Percentiles rank a stretch among this genome's conserved stretches.
These are phyloP conservation scores for Numenius arquata DNA, from an alignment of 2,113 vertebrate genomes.

Conservation along the genomic window DNA sequence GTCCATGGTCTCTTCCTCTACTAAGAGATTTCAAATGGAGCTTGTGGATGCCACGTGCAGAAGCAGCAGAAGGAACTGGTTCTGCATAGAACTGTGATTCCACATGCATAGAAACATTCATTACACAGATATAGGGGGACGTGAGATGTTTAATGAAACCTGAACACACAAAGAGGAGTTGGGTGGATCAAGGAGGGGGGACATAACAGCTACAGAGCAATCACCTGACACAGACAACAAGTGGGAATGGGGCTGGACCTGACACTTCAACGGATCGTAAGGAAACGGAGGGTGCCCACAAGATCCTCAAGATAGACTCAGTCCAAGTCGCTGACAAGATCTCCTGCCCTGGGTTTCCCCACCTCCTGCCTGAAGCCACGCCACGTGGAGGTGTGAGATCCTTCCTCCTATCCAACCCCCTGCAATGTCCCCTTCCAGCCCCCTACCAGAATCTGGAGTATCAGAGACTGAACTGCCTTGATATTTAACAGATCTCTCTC, in stretches of 20 bases:
- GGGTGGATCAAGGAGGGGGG: background rate
- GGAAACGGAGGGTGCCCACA: background rate
- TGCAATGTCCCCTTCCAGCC: background rate
- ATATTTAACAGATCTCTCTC: constrained; percentile 1
- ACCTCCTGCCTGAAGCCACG: background rate
- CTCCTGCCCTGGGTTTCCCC: background rate
- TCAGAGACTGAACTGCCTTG: background rate
- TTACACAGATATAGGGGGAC: background rate
- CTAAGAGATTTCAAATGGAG: background rate
- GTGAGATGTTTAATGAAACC: background rate
- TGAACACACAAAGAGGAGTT: fast-evolving
- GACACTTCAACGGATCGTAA: background rate
- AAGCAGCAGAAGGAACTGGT: background rate
- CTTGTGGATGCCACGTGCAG: background rate
- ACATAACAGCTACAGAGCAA: background rate
- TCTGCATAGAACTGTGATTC: background rate
- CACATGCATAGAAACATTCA: no score
- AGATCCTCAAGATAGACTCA: background rate
- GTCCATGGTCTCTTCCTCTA: background rate
- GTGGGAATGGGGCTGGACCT: background rate
- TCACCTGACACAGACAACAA: background rate
- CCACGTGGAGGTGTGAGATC: background rate
- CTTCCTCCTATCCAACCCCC: background rate
- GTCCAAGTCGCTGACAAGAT: background rate
- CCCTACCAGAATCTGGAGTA: background rate